Percentiles rank a stretch among this genome's conserved stretches.
Conservation (phyloP, 2,797 vertebrate genomes). For the Notoglanidium macrostoma region DNA sequence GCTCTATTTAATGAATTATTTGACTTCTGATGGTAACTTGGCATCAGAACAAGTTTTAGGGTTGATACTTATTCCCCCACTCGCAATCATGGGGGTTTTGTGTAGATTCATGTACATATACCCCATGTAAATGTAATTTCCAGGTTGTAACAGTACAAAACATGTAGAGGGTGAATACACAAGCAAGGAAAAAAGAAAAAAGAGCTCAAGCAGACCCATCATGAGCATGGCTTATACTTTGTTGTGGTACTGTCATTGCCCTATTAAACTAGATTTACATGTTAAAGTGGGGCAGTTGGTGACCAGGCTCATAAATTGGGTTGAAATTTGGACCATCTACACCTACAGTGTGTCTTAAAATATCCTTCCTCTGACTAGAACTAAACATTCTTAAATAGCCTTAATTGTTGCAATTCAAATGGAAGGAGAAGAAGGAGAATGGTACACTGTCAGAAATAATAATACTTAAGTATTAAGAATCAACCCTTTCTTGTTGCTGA, state of each 20-base stretch:
- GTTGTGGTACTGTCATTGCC: slow-evolving; percentile 44
- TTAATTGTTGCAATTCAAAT: background rate
- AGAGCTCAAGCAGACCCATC: background rate
- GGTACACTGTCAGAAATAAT: background rate
- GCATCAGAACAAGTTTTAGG: background rate
- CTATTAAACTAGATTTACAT: slow-evolving; percentile 49
- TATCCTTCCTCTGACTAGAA: background rate
- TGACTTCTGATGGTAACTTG: background rate
- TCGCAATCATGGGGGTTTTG: background rate
- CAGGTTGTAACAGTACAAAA: background rate
- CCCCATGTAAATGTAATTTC: background rate
- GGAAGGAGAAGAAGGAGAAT: background rate
- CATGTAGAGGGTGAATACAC: background rate
- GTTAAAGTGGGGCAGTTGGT: slow-evolving; percentile 39
- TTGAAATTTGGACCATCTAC: slow-evolving; percentile 10
- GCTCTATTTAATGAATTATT: background rate
- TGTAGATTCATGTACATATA: background rate
- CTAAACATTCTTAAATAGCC: background rate
- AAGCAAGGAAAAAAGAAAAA: background rate
- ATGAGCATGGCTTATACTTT: background rate
- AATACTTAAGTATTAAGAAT: background rate
- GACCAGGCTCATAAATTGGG: slow-evolving; percentile 31
- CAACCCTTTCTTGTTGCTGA: background rate
- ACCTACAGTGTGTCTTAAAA: slow-evolving; percentile 3
- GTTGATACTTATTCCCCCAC: background rate